Percentiles rank a stretch among this genome's conserved stretches.
These are phyloP conservation scores for Myanophis thanlyinensis DNA, from an alignment of 2,113 vertebrate genomes.

Conservation along the genomic window DNA sequence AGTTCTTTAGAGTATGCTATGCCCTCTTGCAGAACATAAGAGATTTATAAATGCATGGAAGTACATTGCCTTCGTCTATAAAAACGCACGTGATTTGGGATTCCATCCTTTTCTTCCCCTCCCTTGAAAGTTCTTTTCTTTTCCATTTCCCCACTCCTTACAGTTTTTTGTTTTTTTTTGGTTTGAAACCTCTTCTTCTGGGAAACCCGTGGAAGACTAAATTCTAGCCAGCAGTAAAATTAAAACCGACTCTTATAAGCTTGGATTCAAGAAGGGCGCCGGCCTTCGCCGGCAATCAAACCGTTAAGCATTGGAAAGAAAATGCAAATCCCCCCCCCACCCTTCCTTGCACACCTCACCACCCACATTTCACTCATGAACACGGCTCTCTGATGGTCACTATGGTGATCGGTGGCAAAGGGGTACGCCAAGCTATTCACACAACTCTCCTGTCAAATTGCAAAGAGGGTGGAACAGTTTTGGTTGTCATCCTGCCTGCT, in stretches of 20 bases:
- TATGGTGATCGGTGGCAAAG: not conserved
- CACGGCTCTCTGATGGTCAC: not conserved
- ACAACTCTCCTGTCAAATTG: not conserved
- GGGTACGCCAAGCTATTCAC: not conserved
- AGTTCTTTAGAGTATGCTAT: not conserved
- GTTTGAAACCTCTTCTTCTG: not conserved
- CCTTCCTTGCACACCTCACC: not conserved
- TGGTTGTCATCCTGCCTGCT: not conserved
- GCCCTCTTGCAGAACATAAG: not conserved
- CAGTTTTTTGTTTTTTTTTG: not conserved
- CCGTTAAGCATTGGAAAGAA: not conserved
- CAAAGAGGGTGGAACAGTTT: not conserved
- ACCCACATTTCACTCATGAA: not conserved
- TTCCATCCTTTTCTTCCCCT: not conserved
- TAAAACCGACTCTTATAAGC: not conserved
- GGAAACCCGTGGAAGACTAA: not conserved
- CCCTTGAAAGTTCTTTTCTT: not conserved
- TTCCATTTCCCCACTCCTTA: accelerated
- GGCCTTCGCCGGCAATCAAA: not conserved
- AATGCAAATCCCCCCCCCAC: not conserved
- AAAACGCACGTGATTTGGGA: not conserved
- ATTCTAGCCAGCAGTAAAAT: not conserved
- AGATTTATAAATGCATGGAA: not conserved
- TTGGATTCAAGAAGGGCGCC: not conserved
- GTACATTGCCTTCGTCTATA: not conserved